Base-by-base conservation (phyloP, 2,888 invertebrate species). In the Drosophila tripunctata region DNA sequence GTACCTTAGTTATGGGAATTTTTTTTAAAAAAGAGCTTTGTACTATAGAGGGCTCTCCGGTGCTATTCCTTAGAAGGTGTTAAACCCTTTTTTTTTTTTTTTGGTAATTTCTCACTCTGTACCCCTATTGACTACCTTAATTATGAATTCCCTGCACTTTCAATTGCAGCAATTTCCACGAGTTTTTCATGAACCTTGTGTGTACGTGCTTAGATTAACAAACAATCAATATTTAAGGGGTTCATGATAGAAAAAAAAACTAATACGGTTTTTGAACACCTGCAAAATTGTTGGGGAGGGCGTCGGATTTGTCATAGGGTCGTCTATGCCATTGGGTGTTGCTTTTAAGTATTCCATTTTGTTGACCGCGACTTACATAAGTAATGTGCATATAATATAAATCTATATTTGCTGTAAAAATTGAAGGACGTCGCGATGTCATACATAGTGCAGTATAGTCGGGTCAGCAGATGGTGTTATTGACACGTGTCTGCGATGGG, bases 211-310 rank as follows among this genome's bases (percentile, higher is more conserved):
- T 24, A 0, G 24, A 19, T 64, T 64, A 55, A 61, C 33, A 45
- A 47, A 12, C 35, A 21, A 75, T 81, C 55, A 78, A 81, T 78
- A 81, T 63, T 67, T 43, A 67, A 48, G 35, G 38, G 35, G 30
- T 15, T 21, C n/a, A 50, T 41, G 24, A n/a, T n/a, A n/a, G n/a
- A n/a, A n/a, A n/a, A n/a, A 30, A 24, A 24, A 38, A 4, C 5
- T 27, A 60, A 41, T 65, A 55, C 27, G 55, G 47, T 8, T 14
- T 24, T 24, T 19, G 47, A 27, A 38, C 52, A 66, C 38, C 47
- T 69, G 69, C 19, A 15, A 57, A 35, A 50, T 15, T n/a, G n/a
- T n/a, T n/a, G n/a, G n/a, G n/a, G n/a, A n/a, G n/a, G n/a, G 22
- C 27, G 27, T 12, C 14, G 33, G 35, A 12, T 31, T 22, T 15